Evolutionary conservation across 2,113 vertebrate species (phyloP).

Genomic region (Columbina picui): DNA sequence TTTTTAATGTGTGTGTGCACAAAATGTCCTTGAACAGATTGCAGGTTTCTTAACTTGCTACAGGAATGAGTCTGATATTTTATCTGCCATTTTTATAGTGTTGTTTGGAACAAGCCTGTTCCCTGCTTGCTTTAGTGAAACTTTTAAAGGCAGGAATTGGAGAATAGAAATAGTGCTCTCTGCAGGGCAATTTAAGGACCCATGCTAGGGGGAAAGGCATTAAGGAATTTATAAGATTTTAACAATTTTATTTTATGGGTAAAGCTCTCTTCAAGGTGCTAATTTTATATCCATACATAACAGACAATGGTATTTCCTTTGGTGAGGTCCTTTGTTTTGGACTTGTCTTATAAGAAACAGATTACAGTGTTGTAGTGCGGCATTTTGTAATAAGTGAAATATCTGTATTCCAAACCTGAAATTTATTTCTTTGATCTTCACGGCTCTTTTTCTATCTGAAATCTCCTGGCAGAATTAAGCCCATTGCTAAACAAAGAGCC

Average conservation of each 20-base stretch:
- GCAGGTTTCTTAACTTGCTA: slow-evolving; percentile 44
- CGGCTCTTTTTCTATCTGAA: not conserved
- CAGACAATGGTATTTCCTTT: not conserved
- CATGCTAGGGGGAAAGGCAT: not conserved
- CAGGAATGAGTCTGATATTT: slow-evolving; percentile 9
- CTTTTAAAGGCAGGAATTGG: not conserved
- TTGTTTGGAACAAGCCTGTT: not conserved
- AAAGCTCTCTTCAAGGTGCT: not conserved
- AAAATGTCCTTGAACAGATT: slow-evolving; percentile 36
- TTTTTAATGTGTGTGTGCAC: not conserved
- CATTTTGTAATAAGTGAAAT: not conserved
- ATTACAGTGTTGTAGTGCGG: not conserved
- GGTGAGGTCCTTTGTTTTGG: not conserved
- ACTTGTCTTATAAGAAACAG: not conserved
- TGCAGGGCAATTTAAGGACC: not conserved
- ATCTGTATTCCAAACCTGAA: not conserved
- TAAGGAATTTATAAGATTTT: slow-evolving; percentile 2
- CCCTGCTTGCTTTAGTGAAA: not conserved
- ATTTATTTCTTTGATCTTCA: not conserved
- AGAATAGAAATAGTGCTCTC: slow-evolving; percentile 11
- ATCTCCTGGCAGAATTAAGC: not conserved
- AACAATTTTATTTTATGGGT: not conserved
- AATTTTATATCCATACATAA: not conserved
- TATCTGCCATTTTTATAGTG: slow-evolving; percentile 49
- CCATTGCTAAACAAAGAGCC: not conserved